phyloP scores from a whole-genome alignment of 2,113 vertebrate species.

The Equus przewalskii region DNA sequence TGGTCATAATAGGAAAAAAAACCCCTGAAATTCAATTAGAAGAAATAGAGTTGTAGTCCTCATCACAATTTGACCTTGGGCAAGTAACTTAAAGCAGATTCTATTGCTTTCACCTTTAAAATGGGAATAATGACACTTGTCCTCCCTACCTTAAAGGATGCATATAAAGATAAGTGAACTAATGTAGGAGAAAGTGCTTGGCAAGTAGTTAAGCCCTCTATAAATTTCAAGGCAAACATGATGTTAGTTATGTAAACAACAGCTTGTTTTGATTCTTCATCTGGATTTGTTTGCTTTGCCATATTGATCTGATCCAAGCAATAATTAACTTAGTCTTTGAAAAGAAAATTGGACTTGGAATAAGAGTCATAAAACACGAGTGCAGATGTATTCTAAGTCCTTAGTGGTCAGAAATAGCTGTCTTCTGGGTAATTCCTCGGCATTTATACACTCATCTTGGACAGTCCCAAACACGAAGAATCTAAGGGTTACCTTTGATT shows the following conservation, averaged over 20 bases:
- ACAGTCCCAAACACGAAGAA: neutral
- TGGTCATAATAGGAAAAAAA: neutral
- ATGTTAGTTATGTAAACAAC: conserved; percentile 57
- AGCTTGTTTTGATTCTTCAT: conserved; percentile 62
- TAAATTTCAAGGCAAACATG: conserved; percentile 47
- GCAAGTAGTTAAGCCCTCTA: neutral
- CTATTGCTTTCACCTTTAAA: neutral
- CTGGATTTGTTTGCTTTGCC: conserved; percentile 39
- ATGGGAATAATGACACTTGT: neutral
- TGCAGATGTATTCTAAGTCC: neutral
- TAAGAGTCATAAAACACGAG: neutral
- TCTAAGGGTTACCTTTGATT: neutral
- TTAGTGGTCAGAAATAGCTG: neutral
- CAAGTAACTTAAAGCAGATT: neutral
- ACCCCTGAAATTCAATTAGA: neutral
- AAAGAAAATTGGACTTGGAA: neutral
- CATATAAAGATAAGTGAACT: conserved; percentile 1
- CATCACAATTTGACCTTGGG: neutral
- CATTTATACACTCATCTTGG: neutral
- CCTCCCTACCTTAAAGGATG: neutral
- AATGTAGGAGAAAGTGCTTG: conserved; percentile 38
- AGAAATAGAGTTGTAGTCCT: neutral
- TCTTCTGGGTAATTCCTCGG: neutral
- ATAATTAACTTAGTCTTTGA: conserved; percentile 41
- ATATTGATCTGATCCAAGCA: conserved; percentile 14